Percentiles rank a stretch among this genome's conserved stretches.
Evolutionary conservation across 1,140 invertebrate genomes (phyloP).

Genomic region (Drosophila subpulchrella): DNA sequence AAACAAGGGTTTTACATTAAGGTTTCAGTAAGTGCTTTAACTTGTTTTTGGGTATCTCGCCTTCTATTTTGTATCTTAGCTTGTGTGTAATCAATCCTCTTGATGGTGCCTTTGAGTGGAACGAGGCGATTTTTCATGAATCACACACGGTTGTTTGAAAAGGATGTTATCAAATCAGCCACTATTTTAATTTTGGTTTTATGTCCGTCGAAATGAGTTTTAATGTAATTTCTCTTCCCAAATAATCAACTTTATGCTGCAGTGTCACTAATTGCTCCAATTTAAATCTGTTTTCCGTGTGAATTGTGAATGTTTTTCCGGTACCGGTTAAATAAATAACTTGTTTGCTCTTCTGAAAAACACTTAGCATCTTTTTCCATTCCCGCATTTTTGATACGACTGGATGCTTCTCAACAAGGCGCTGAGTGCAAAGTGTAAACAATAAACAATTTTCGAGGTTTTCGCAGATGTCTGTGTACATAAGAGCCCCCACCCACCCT

Average conservation of each 20-base stretch:
- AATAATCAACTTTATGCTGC: too few species aligned
- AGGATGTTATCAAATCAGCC: neutral
- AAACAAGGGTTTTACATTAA: neutral
- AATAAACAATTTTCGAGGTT: constrained; percentile 48
- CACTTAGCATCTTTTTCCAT: constrained; percentile 8
- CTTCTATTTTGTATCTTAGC: neutral
- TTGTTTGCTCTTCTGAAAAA: constrained; percentile 17
- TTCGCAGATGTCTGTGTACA: constrained; percentile 41
- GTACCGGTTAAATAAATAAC: constrained; percentile 36
- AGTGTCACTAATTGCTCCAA: neutral
- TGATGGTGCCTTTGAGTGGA: neutral
- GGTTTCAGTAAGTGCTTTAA: too few species aligned
- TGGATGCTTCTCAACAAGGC: constrained; percentile 37
- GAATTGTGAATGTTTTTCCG: neutral
- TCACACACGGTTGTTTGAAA: neutral
- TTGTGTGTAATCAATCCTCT: constrained; percentile 18
- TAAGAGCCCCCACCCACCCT: neutral
- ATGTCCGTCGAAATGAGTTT: neutral
- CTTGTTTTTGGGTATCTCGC: neutral
- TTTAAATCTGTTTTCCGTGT: neutral
- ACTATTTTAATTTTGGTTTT: neutral
- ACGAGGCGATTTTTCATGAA: neutral
- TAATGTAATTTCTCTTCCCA: too few species aligned
- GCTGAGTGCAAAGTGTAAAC: constrained; percentile 45
- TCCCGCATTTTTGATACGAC: constrained; percentile 22